Evolutionary conservation across 1,140 invertebrate genomes (phyloP), one percentile per base, ranked within the genome.

Genomic region (Pogonomyrmex californicus): DNA sequence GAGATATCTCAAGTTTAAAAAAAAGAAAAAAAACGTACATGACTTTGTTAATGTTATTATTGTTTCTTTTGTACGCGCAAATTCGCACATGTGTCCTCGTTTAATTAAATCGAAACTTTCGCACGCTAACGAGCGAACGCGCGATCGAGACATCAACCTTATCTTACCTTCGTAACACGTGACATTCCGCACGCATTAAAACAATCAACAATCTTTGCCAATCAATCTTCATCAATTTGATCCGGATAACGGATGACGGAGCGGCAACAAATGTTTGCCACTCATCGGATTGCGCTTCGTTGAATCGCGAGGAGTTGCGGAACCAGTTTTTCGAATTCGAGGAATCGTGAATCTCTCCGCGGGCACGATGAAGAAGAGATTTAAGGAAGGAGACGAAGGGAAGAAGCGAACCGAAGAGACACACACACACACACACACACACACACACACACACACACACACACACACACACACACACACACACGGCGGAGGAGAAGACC

Each of bases 291-390:
- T 60, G 58, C n/a, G 65, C 58, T 65, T 63, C 85, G 88, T 83
- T 68, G 85, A 81, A 77, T 89, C 86, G 81, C 88, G 70, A 87
- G 75, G 75, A 87, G 88, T 87, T 81, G 88, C 65, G 23, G 38
- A 78, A 90, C 88, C 88, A 90, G 88, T 90, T 89, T 77, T 86
- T 86, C 78, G 85, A 90, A 87, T 90, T 87, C 88, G 78, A 78
- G 38, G 88, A 87, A 89, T 78, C 49, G 87, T 83, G 51, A 38
- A 73, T 83, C 68, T 58, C 23, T 51, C 23, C 54, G 49, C 47
- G 78, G n/a, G 58, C 56, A 14, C 41, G 88, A 87, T 87, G 68
- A 86, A 89, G 49, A 87, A 30, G 65, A 73, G 58, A 85, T 82
- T 56, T 33, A 60, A 60, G 44, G 56, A 33, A 47, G 68, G 44